Evolutionary conservation across 2,888 invertebrate genomes (phyloP).

Genomic region (Synanthedon tipuliformis): DNA sequence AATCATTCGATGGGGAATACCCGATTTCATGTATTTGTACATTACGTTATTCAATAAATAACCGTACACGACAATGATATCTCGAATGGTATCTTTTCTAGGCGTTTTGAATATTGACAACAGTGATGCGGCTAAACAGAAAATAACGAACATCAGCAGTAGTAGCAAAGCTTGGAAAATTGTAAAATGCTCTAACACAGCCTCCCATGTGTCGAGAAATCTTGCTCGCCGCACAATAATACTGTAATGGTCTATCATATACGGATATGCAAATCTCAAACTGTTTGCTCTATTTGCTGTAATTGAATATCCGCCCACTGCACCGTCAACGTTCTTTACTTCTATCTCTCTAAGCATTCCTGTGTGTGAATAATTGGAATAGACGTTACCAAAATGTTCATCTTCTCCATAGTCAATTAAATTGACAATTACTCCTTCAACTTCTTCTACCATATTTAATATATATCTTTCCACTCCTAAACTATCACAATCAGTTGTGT

Average conservation of each 20-base stretch:
- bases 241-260: neutral
- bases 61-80: neutral
- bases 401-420: neutral
- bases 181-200: neutral
- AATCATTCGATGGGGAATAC: neutral
- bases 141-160: neutral
- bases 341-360: neutral
- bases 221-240: neutral
- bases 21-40: neutral
- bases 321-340: neutral
- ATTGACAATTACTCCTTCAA: neutral
- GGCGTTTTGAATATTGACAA: neutral
- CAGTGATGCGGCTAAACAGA: neutral
- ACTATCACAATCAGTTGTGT: neutral
- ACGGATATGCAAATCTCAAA: neutral
- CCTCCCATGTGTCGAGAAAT: neutral
- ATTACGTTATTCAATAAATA: neutral
- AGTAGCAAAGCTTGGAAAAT: neutral
- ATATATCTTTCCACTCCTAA: neutral
- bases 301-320: neutral
- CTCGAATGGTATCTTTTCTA: neutral
- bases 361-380: neutral
- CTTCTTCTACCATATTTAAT: neutral
- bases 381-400: neutral
- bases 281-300: neutral